Conservation (phyloP, 2,113 vertebrate species). For the Pterophyllum scalare region DNA sequence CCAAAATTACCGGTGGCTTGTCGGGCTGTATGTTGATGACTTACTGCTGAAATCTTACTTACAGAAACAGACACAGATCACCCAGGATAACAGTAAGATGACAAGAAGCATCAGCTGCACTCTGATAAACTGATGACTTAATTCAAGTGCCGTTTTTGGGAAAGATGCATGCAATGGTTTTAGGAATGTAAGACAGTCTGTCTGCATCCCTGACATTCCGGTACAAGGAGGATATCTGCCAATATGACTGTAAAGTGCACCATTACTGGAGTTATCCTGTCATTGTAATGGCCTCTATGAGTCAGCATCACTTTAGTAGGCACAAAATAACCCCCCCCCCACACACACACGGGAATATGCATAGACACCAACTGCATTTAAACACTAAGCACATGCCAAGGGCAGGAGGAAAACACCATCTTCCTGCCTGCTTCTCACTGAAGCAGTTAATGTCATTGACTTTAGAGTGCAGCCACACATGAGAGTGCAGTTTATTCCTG, state of each 20-base stretch:
- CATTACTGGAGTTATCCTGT: slow-evolving; percentile 22
- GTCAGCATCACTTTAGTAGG: slow-evolving; percentile 21
- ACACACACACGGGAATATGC: slow-evolving; percentile 1
- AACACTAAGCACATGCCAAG: slow-evolving; percentile 48
- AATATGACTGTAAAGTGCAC: slow-evolving; percentile 20
- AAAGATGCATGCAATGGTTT: neutral
- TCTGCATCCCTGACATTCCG: slow-evolving; percentile 2
- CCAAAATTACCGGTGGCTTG: neutral
- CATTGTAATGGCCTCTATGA: slow-evolving; percentile 17
- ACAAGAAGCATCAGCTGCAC: slow-evolving; percentile 8
- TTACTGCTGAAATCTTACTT: slow-evolving; percentile 12
- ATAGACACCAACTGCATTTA: slow-evolving; percentile 10
- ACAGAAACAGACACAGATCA: slow-evolving; percentile 23
- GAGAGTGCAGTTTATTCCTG: slow-evolving; percentile 28
- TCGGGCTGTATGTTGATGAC: slow-evolving; percentile 33
- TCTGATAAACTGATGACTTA: slow-evolving; percentile 33
- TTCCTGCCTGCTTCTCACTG: slow-evolving; percentile 23
- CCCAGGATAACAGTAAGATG: slow-evolving; percentile 44
- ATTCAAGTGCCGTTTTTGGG: neutral
- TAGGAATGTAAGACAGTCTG: neutral
- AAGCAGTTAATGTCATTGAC: slow-evolving; percentile 38
- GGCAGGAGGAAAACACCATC: slow-evolving; percentile 26
- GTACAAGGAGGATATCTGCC: slow-evolving; percentile 3
- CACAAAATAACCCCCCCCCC: neutral
- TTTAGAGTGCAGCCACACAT: slow-evolving; percentile 31